Base-by-base conservation (phyloP, 2,797 vertebrate species). In the Pseudochaenichthys georgianus region DNA sequence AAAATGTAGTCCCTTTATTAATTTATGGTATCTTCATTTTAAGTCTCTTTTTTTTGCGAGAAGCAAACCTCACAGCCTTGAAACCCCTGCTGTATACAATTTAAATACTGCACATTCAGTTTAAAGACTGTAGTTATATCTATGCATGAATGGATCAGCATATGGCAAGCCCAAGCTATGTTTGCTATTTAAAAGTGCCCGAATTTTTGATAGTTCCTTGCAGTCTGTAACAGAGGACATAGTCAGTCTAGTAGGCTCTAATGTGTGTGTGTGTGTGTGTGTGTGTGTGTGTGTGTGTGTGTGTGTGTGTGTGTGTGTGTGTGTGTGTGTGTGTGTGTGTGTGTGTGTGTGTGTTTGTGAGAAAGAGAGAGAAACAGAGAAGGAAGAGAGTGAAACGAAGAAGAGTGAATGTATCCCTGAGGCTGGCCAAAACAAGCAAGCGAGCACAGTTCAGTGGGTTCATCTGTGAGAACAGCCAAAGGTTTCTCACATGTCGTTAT, bases 391-490 rank as follows among this genome's bases (percentile, higher is more conserved):
- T 16, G 23, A 38, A 41, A 69, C 38, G 2, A 50, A 48, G n/a
- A 43, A 23, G 21, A 52, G 23, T 55, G 41, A 81, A 76, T 51
- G 72, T 62, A 81, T 78, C 78, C 13, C 3, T 64, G 28, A 54
- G 67, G 17, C 28, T 2, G 23, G 55, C 78, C 71, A 78, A 87
- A 78, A 83, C 69, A 75, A 64, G 63, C 15, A 34, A 43, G 41
- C 75, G 43, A 75, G 43, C 53, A 21, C 57, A 78, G 76, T 82
- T 90, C 71, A 89, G 19, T 43, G 59, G 73, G 78, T 89, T 88
- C 55, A 78, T 78, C 55, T 64, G 53, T 51, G 61, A 69, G 52
- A 64, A 68, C 77, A 76, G 48, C 68, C 77, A 88, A 66, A 77
- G 79, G 73, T 82, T 89, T 75, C 75, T 73, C 65, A 62, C 46